Evolutionary conservation across 2,888 invertebrate species (phyloP).

Genomic region (Lomographa bimaculata): DNA sequence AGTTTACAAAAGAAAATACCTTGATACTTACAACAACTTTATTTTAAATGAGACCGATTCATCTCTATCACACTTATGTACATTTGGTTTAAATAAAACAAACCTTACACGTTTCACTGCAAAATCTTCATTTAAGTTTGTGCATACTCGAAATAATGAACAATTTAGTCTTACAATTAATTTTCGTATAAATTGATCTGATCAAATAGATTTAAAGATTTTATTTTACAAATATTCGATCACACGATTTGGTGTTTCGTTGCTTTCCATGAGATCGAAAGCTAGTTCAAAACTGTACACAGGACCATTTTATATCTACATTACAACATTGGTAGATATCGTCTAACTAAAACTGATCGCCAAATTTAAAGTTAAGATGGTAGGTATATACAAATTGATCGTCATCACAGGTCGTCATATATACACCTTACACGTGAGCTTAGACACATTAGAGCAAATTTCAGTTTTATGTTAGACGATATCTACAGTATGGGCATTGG

Average conservation of each 20-base stretch:
- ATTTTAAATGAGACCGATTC: slow-evolving; percentile 82
- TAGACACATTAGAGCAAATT: too few species aligned
- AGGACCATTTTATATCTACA: slow-evolving; percentile 31
- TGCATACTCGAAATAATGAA: slow-evolving; percentile 77
- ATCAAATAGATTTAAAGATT: slow-evolving; percentile 58
- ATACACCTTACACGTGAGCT: too few species aligned
- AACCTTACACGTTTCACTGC: slow-evolving; percentile 76
- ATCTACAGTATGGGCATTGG: slow-evolving; percentile 1
- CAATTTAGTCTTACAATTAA: slow-evolving; percentile 60
- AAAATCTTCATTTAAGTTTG: slow-evolving; percentile 76
- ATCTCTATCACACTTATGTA: slow-evolving; percentile 84
- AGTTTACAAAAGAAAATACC: slow-evolving; percentile 25
- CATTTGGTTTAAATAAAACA: slow-evolving; percentile 83
- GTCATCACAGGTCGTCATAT: too few species aligned
- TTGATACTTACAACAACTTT: slow-evolving; percentile 77
- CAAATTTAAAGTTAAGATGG: too few species aligned
- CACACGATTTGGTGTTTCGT: slow-evolving; percentile 69
- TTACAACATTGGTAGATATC: too few species aligned
- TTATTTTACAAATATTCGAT: slow-evolving; percentile 48
- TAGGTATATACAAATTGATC: too few species aligned
- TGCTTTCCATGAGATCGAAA: slow-evolving; percentile 46
- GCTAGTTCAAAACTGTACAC: slow-evolving; percentile 49
- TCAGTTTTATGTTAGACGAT: too few species aligned
- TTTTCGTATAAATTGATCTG: slow-evolving; percentile 70
- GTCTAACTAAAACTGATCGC: too few species aligned